phyloP scores from a whole-genome alignment of 2,888 invertebrate species.

The Geotrupes spiniger region DNA sequence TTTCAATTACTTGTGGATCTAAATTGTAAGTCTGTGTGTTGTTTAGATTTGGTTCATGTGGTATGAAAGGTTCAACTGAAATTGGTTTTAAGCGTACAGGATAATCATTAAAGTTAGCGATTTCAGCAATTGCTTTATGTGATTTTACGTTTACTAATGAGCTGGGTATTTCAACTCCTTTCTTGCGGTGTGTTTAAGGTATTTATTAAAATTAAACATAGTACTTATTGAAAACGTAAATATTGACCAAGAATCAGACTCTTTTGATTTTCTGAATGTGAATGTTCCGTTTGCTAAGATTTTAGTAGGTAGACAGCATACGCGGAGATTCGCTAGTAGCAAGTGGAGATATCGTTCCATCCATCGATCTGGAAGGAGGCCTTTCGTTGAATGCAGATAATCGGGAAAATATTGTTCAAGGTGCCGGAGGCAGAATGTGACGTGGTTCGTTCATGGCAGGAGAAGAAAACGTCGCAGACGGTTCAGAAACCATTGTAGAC shows the following conservation, averaged over 20 bases:
- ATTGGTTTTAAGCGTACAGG: no score
- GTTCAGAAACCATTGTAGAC: conserved; percentile 3
- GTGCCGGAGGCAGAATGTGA: neutral
- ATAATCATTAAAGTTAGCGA: no score
- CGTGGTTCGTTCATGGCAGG: neutral
- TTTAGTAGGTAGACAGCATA: conserved; percentile 3
- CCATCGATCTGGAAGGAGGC: neutral
- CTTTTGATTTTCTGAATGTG: conserved; percentile 9
- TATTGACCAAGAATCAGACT: conserved; percentile 7
- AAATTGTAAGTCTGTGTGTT: no score
- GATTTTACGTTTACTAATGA: no score
- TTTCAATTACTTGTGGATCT: no score
- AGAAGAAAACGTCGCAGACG: conserved; percentile 7
- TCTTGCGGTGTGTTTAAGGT: no score
- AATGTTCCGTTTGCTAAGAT: conserved; percentile 2
- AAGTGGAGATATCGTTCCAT: conserved; percentile 7
- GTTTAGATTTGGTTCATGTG: no score
- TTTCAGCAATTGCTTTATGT: no score
- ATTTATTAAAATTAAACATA: neutral
- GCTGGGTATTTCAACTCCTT: no score
- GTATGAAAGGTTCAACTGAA: no score
- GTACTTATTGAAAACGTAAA: conserved; percentile 7
- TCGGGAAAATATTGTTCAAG: neutral
- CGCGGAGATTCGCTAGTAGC: conserved; percentile 1
- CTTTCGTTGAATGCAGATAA: conserved; percentile 1